phyloP scores from a whole-genome alignment of 2,888 invertebrate genomes.

The Luperina nickerlii region DNA sequence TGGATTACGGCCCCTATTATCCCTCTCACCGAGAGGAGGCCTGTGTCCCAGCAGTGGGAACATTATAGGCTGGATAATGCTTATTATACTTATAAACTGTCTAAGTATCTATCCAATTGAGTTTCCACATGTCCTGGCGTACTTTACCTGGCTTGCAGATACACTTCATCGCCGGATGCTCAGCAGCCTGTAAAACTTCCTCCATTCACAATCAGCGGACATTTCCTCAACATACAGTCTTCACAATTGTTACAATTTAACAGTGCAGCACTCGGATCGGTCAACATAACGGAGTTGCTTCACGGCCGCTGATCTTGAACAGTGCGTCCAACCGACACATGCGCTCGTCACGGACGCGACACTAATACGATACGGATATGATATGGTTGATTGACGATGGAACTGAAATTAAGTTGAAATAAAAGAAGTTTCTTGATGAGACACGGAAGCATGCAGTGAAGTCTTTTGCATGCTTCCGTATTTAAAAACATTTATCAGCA shows the following conservation, averaged over 20 bases:
- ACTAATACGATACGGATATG: conserved; percentile 46
- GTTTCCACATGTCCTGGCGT: not conserved
- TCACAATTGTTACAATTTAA: conserved; percentile 37
- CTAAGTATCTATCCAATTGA: not conserved
- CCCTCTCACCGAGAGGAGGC: too few species aligned
- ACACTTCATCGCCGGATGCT: too few species aligned
- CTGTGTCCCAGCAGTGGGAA: too few species aligned
- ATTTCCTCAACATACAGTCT: not conserved
- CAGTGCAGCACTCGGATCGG: conserved; percentile 48
- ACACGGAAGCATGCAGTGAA: not conserved
- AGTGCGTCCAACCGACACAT: conserved; percentile 16
- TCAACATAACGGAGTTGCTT: conserved; percentile 65
- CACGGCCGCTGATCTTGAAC: conserved; percentile 60
- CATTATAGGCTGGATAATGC: not conserved
- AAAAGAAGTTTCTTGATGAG: not conserved
- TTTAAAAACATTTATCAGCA: too few species aligned
- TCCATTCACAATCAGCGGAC: not conserved
- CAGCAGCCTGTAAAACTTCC: too few species aligned
- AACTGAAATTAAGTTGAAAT: conserved; percentile 2
- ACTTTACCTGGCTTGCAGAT: not conserved
- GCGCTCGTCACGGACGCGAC: conserved; percentile 40
- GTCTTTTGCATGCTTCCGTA: not conserved
- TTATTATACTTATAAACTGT: too few species aligned
- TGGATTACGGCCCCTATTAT: too few species aligned
- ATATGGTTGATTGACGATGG: conserved; percentile 36